Conservation (phyloP, 2,113 vertebrate genomes). For the Erinaceus europaeus region DNA sequence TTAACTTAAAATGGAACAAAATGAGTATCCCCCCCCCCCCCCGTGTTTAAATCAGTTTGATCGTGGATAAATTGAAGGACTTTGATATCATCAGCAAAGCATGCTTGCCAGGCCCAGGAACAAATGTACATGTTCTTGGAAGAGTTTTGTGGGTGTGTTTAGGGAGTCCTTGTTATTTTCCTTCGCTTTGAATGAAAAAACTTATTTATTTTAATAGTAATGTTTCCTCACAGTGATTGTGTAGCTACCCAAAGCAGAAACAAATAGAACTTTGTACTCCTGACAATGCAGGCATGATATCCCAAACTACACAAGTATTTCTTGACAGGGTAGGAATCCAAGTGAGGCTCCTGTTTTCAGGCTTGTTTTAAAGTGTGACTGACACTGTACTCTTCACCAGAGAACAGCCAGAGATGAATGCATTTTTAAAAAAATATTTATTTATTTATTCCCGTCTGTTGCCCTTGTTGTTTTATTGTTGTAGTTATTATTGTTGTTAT, state of each 20-base stretch:
- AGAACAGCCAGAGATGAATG: background rate
- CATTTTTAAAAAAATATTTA: too few relatives aligned
- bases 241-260: constrained; percentile 70
- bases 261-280: constrained; percentile 75
- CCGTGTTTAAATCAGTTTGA: constrained; percentile 60
- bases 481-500: too few relatives aligned
- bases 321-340: background rate
- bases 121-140: constrained; percentile 78
- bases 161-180: constrained; percentile 72
- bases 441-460: too few relatives aligned
- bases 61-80: constrained; percentile 75
- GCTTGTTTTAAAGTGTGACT: constrained; percentile 37
- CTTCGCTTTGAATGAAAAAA: constrained; percentile 70
- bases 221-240: constrained; percentile 77
- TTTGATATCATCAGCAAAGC: constrained; percentile 79
- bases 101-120: constrained; percentile 70
- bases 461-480: too few relatives aligned
- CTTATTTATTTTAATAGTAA: constrained; percentile 68
- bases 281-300: constrained; percentile 48
- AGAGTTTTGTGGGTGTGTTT: constrained; percentile 64
- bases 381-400: constrained; percentile 6
- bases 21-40: constrained; percentile 66
- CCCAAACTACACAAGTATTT: constrained; percentile 36
- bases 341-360: constrained; percentile 53
- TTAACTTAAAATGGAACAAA: background rate